Evolutionary conservation across 2,888 invertebrate species (phyloP), one percentile per base, ranked within the genome.

Genomic region (Cephus sareptanus): DNA sequence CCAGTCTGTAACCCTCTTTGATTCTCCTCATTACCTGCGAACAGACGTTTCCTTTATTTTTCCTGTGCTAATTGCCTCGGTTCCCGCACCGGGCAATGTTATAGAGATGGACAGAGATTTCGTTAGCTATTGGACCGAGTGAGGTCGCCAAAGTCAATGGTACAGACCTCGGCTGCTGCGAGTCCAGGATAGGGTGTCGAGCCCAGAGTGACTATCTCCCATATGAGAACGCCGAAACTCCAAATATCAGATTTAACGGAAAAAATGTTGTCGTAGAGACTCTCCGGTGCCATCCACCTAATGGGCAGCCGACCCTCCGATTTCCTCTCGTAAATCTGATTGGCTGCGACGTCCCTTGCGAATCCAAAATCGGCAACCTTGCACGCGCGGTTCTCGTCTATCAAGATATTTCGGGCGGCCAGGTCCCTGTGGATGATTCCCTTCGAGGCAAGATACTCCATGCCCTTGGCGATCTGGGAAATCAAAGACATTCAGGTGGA

Each of bases 281-380:
- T 97, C 89, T 98, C 98, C 0, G 98, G 97, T 0, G 98, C 97
- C 98, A 98, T 98, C 98, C 98, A 98, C 90, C 98, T 93, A 73
- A 94, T 94, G 1, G 94, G 94, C 34, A 94, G 87, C 69, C 93
- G 90, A 23, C 93, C 97, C 87, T 97, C 97, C 81, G 96, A 97
- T 88, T 97, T 97, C 69, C 97, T 93, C 89, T 97, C 97, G 88
- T 97, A 97, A n/a, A 97, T 95, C 86, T 96, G 96, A n/a, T 96
- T 96, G 9, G 96, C 96, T 3, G 96, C 95, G 0, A 98, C 95
- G 91, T 98, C 98, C 75, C 98, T 93, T 0, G 98, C 98, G 86
- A 98, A 97, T 0, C 98, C 98, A 90, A 98, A 98, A 91, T 98
- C 98, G 0, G 98, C 98, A 1, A 98, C 97, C 92, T 97, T 97